A percentile compares a stretch with the other conserved stretches of the same genome.
Conservation (phyloP, 2,113 vertebrate genomes). For the Struthio camelus region DNA sequence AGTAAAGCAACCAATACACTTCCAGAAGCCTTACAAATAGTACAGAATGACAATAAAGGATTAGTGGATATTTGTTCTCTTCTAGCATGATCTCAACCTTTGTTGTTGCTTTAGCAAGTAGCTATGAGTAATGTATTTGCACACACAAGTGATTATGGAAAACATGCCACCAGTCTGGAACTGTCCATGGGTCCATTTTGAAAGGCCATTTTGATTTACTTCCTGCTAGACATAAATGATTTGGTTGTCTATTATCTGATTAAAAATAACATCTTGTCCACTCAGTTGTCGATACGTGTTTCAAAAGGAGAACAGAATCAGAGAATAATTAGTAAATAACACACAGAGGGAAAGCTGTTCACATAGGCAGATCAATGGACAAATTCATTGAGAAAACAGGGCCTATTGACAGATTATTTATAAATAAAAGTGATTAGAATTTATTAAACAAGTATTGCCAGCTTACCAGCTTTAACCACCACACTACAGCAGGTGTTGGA, state of each 20-base stretch:
- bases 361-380: background rate
- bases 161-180: background rate
- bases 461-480: slow-evolving; percentile 26
- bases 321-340: slow-evolving; percentile 25
- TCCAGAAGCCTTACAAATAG: background rate
- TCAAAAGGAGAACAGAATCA: background rate
- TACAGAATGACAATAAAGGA: background rate
- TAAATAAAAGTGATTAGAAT: slow-evolving; percentile 11
- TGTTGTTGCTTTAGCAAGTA: background rate
- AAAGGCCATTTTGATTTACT: background rate
- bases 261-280: background rate
- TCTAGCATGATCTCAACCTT: background rate
- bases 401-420: slow-evolving; percentile 15
- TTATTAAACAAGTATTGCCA: slow-evolving; percentile 18
- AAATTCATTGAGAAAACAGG: background rate
- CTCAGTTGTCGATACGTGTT: background rate
- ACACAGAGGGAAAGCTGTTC: background rate
- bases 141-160: background rate
- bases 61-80: background rate
- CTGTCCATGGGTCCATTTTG: background rate
- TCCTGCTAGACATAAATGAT: background rate
- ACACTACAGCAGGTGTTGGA: fast-evolving
- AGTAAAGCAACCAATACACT: background rate
- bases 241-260: background rate
- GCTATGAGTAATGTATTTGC: background rate